Evolutionary conservation across 2,113 vertebrate genomes (phyloP).

Genomic region (Myrmophylax atrothorax): DNA sequence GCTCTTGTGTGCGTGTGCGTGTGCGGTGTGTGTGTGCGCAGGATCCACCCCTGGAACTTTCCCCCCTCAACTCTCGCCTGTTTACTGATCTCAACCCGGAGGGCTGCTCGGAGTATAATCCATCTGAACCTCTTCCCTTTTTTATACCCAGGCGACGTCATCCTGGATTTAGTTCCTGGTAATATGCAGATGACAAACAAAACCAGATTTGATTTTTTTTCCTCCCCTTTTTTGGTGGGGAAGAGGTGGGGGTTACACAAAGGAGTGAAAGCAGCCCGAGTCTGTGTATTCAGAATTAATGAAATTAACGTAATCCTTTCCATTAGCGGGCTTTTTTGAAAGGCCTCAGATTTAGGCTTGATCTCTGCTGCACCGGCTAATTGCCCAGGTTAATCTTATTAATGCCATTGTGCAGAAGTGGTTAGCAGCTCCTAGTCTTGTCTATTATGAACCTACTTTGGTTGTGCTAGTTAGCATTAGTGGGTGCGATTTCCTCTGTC

Average conservation of each 20-base stretch:
- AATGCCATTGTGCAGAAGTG: constrained; percentile 77
- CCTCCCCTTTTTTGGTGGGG: constrained; percentile 12
- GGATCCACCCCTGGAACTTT: constrained; percentile 70
- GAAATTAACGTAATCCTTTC: constrained; percentile 91
- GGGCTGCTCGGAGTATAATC: constrained; percentile 74
- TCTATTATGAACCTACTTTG: constrained; percentile 60
- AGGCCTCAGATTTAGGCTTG: constrained; percentile 55
- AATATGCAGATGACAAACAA: constrained; percentile 83
- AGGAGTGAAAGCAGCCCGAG: constrained; percentile 70
- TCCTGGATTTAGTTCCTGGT: constrained; percentile 79
- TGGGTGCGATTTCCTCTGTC: constrained; percentile 73
- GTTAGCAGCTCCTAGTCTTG: constrained; percentile 66
- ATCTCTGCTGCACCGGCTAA: constrained; percentile 73
- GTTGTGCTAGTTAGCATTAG: constrained; percentile 65
- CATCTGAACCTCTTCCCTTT: constrained; percentile 78
- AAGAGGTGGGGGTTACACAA: constrained; percentile 49
- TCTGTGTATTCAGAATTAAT: constrained; percentile 93
- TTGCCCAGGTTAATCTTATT: constrained; percentile 87
- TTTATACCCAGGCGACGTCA: constrained; percentile 97
- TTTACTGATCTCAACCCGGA: constrained; percentile 65
- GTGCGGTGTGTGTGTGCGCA: constrained; percentile 52
- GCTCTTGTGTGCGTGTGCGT: constrained; percentile 9
- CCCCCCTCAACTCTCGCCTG: constrained; percentile 65
- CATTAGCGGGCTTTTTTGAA: constrained; percentile 72
- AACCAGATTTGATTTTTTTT: constrained; percentile 78